Base-by-base conservation (phyloP, 2,113 vertebrate species). In the Synodontis membranacea region DNA sequence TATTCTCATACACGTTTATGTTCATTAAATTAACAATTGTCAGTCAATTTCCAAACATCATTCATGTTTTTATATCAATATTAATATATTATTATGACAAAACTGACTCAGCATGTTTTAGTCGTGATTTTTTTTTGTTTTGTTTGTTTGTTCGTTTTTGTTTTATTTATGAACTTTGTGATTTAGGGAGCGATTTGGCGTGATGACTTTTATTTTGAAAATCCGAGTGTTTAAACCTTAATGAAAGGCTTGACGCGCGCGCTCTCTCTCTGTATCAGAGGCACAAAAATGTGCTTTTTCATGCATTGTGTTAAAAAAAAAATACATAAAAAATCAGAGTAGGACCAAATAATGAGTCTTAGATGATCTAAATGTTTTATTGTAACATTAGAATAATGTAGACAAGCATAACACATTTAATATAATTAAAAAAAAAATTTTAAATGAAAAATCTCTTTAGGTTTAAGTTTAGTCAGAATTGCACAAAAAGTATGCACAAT, bases 191-290 rank as follows among this genome's bases (percentile, higher is more conserved):
- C 42, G 11, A 48, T n/a, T 48, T 31, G 19, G 11, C 58, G 31
- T n/a, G 37, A 64, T 42, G 72, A 52, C 21, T 68, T 86, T 86
- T 86, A 86, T 86, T 86, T 80, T 80, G 75, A 86, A 79, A 86
- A 28, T 14, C 23, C 0, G 23, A 44, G 37, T 4, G 0, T 44
- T 28, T 42, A 39, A 37, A 31, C 2, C 31, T 37, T 44, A 44
- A 7, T 11, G 25, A 44, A 6, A 39, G 17, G 31, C 46, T 54
- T 79, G 14, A 23, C 50, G 5, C 39, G 34, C 23, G 44, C 37
- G 28, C 34, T 37, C 34, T 80, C 50, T 21, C 28, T 28, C n/a
- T 4, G 60, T n/a, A 14, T 62, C n/a, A n/a, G 19, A 54, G 48
- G 4, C 76, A 23, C 28, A 37, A 21, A 7, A 74, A 44, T 4